phyloP scores from a whole-genome alignment of 2,888 invertebrate genomes.

The Mythimna albipuncta region DNA sequence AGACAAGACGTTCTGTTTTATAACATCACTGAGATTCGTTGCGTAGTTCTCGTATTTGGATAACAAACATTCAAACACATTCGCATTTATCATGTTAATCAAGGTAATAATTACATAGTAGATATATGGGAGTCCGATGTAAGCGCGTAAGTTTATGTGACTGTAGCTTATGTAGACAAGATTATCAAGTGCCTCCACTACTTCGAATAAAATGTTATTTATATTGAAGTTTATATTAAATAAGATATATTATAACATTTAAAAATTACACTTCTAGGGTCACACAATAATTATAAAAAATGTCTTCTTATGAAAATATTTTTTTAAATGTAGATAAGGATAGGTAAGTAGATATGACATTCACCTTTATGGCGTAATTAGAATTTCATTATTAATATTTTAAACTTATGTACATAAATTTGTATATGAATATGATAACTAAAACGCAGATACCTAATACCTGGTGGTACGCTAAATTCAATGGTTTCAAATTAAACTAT shows the following conservation, averaged over 20 bases:
- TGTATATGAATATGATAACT: constrained; percentile 25
- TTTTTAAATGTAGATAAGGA: constrained; percentile 19
- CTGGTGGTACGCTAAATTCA: constrained; percentile 9
- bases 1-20: constrained; percentile 10
- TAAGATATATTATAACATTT: constrained; percentile 48
- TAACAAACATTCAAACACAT: constrained; percentile 31
- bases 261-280: constrained; percentile 21
- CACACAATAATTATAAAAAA: constrained; percentile 17
- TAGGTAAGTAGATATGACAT: constrained; percentile 21
- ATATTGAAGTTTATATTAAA: constrained; percentile 58
- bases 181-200: constrained; percentile 56
- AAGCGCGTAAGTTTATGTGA: constrained; percentile 33
- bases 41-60: constrained; percentile 34
- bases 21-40: constrained; percentile 35
- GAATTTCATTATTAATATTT: constrained; percentile 30
- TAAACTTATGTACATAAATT: constrained; percentile 25
- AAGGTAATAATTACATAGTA: constrained; percentile 32
- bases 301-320: constrained; percentile 30
- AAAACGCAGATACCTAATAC: constrained; percentile 12
- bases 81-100: constrained; percentile 55
- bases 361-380: constrained; percentile 25
- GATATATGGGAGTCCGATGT: constrained; percentile 26
- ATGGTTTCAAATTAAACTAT: constrained; percentile 13
- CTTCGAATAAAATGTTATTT: constrained; percentile 50
- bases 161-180: constrained; percentile 39